These are phyloP conservation scores for Myripristis jacobus DNA, from an alignment of 2,797 vertebrate genomes.

Conservation along the genomic window DNA sequence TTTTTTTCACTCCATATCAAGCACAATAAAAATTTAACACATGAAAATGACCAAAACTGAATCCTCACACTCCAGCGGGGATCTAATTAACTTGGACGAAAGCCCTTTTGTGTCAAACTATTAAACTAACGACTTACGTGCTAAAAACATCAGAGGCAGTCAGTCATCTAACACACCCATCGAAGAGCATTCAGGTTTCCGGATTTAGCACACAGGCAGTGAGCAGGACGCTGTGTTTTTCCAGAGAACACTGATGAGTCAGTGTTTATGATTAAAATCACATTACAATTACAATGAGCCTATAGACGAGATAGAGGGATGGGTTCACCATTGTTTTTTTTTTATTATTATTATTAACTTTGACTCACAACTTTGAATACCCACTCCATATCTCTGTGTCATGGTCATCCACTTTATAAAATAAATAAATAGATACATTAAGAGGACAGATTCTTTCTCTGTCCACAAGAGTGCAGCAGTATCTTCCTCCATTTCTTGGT, in stretches of 20 bases:
- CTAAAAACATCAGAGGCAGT: too few species aligned
- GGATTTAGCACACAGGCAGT: not conserved
- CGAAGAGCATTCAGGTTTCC: not conserved
- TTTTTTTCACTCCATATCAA: too few species aligned
- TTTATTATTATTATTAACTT: too few species aligned
- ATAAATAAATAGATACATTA: not conserved
- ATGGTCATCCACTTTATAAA: not conserved
- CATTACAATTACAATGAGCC: not conserved
- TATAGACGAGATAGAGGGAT: not conserved
- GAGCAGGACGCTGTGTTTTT: not conserved
- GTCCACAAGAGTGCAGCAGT: conserved; percentile 77
- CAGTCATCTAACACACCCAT: not conserved
- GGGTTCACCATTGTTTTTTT: not conserved
- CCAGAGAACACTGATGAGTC: not conserved
- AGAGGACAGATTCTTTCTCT: not conserved
- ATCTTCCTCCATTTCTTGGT: conserved; percentile 3
- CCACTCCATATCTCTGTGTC: not conserved
- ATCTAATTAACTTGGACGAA: too few species aligned
- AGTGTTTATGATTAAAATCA: not conserved
- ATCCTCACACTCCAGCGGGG: too few species aligned
- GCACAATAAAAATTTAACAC: too few species aligned
- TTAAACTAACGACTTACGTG: too few species aligned
- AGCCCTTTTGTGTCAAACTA: too few species aligned
- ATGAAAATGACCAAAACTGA: too few species aligned
- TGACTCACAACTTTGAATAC: not conserved